These are phyloP conservation scores for Monopis laevigella DNA, from an alignment of 2,888 invertebrate species.

Conservation along the genomic window DNA sequence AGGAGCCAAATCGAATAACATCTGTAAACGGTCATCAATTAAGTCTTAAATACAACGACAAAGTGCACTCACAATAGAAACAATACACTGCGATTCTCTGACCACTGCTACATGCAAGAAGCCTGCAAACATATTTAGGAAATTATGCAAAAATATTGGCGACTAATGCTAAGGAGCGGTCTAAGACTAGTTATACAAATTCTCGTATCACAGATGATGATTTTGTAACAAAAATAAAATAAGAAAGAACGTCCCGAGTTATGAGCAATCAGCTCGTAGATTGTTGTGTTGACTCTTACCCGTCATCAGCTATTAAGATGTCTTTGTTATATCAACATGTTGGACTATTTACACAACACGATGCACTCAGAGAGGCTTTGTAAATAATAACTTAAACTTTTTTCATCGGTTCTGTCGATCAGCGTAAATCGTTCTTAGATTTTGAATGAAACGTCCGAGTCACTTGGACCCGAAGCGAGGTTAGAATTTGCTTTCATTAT, in stretches of 20 bases:
- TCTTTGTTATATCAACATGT: constrained; percentile 66
- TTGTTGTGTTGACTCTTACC: constrained; percentile 61
- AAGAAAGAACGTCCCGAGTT: constrained; percentile 36
- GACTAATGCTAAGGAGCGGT: no score
- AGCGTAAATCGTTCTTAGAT: constrained; percentile 53
- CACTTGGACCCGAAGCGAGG: constrained; percentile 50
- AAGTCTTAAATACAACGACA: constrained; percentile 41
- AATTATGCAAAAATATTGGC: constrained; percentile 9
- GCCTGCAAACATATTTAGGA: constrained; percentile 4
- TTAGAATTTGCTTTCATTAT: constrained; percentile 60
- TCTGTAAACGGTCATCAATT: constrained; percentile 33
- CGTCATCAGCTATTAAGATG: constrained; percentile 66
- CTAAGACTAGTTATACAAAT: neutral
- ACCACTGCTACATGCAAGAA: neutral
- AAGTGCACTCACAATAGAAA: constrained; percentile 45
- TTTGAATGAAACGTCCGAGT: constrained; percentile 60
- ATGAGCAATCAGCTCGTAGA: constrained; percentile 59
- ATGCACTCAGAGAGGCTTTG: constrained; percentile 48
- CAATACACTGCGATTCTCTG: constrained; percentile 16
- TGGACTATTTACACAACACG: constrained; percentile 67
- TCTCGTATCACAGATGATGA: constrained; percentile 1
- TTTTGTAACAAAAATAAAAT: constrained; percentile 1
- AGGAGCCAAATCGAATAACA: constrained; percentile 26
- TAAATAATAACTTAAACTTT: constrained; percentile 49
- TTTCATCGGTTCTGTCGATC: constrained; percentile 43